A percentile compares a stretch with the other conserved stretches of the same genome.
Conservation (phyloP, 2,797 vertebrate species). For the Tapera naevia region DNA sequence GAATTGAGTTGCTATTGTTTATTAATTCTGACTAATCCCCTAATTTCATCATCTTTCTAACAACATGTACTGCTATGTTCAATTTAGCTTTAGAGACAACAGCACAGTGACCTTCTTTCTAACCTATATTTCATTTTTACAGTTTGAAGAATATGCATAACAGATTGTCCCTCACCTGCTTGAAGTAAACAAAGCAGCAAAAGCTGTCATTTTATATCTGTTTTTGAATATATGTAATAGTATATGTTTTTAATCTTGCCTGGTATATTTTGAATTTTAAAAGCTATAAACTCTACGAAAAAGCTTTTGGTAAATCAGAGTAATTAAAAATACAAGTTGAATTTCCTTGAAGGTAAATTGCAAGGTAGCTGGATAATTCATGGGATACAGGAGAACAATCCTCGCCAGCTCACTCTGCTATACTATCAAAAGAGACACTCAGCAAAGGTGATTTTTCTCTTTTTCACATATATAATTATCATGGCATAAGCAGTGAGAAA, state of each 20-base stretch:
- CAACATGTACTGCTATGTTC: not conserved
- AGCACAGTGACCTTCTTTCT: not conserved
- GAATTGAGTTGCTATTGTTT: not conserved
- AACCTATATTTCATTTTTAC: not conserved
- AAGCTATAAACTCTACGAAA: not conserved
- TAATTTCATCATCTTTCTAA: conserved; percentile 39
- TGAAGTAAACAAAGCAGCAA: conserved; percentile 11
- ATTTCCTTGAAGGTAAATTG: conserved; percentile 2
- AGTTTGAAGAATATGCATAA: not conserved
- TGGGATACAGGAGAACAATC: not conserved
- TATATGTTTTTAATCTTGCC: not conserved
- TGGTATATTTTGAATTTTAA: not conserved
- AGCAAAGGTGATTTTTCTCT: not conserved
- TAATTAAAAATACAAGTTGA: conserved; percentile 6
- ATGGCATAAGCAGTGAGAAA: not conserved
- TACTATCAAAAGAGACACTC: not conserved
- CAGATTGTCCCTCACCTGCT: not conserved
- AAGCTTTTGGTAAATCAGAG: not conserved
- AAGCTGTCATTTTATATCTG: not conserved
- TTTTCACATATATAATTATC: not conserved
- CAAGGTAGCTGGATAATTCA: not conserved
- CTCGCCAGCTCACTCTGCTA: not conserved
- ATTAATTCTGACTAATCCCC: conserved; percentile 28
- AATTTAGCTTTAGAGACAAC: not conserved
- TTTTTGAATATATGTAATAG: not conserved